A percentile compares a stretch with the other conserved stretches of the same genome.
phyloP scores from a whole-genome alignment of 2,888 invertebrate genomes.

The Conchocele bisecta region DNA sequence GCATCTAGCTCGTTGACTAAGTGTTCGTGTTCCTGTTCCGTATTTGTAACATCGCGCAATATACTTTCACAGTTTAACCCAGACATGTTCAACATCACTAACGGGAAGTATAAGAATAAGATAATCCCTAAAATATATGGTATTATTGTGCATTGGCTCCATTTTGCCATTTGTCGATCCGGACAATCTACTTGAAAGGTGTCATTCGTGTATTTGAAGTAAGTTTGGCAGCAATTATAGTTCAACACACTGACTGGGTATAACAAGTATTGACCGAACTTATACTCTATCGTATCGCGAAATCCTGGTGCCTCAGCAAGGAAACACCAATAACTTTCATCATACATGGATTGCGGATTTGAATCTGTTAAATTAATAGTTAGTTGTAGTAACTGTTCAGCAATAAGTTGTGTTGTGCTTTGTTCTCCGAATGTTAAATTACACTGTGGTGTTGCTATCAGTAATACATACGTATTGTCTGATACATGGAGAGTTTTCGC shows the following conservation, averaged over 20 bases:
- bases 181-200: neutral
- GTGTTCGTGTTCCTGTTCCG: no score
- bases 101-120: conserved; percentile 31
- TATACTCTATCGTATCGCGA: conserved; percentile 14
- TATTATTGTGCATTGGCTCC: conserved; percentile 25
- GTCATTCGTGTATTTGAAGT: conserved; percentile 17
- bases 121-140: conserved; percentile 30
- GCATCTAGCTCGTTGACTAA: no score
- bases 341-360: conserved; percentile 12
- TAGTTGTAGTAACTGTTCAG: neutral
- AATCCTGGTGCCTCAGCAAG: conserved; percentile 20
- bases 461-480: neutral
- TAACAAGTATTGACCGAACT: conserved; percentile 22
- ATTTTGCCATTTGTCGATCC: conserved; percentile 16
- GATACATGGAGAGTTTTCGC: conserved; percentile 22
- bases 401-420: conserved; percentile 19
- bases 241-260: conserved; percentile 26
- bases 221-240: conserved; percentile 33
- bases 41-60: no score
- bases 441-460: conserved; percentile 1
- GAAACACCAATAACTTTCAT: conserved; percentile 37
- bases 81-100: conserved; percentile 11
- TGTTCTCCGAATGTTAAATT: conserved; percentile 21
- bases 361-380: neutral
- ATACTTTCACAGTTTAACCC: no score